Percentiles rank a stretch among this genome's conserved stretches.
phyloP scores from a whole-genome alignment of 2,113 vertebrate genomes.

The Corydoras maculifer region DNA sequence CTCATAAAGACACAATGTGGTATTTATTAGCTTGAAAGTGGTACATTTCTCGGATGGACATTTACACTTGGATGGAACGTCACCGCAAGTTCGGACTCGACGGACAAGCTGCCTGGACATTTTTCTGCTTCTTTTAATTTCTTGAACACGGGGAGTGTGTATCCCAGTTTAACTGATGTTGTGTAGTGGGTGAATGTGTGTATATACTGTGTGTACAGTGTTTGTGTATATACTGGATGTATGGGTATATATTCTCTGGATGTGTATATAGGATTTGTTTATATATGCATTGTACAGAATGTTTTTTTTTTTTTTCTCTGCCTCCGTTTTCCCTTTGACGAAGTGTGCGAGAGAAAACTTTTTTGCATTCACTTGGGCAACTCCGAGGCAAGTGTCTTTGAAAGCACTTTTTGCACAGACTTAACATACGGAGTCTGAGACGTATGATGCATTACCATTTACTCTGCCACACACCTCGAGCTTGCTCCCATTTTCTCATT shows the following conservation, averaged over 20 bases:
- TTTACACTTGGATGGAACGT: constrained; percentile 41
- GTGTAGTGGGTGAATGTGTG: constrained; percentile 65
- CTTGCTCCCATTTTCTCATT: constrained; percentile 69
- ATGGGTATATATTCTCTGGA: constrained; percentile 60
- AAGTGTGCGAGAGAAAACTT: constrained; percentile 51
- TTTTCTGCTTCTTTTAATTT: constrained; percentile 47
- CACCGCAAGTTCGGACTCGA: constrained; percentile 50
- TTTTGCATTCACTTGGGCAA: constrained; percentile 48
- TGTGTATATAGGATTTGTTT: constrained; percentile 69
- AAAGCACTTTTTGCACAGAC: constrained; percentile 61
- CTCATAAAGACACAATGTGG: constrained; percentile 47
- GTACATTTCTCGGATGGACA: constrained; percentile 33
- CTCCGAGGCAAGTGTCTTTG: constrained; percentile 50
- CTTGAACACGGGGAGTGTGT: constrained; percentile 56
- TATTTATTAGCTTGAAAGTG: constrained; percentile 41
- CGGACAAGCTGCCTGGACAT: constrained; percentile 47
- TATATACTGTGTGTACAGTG: constrained; percentile 61
- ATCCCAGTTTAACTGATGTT: constrained; percentile 60
- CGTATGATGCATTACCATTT: constrained; percentile 53
- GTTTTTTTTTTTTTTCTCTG: constrained; percentile 34
- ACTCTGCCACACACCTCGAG: constrained; percentile 55
- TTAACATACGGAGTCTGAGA: constrained; percentile 56
- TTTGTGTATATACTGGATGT: constrained; percentile 63
- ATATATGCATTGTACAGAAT: constrained; percentile 72
- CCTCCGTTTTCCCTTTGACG: constrained; percentile 45